Conservation (phyloP, 1,140 invertebrate genomes). For the Asobara japonica region DNA sequence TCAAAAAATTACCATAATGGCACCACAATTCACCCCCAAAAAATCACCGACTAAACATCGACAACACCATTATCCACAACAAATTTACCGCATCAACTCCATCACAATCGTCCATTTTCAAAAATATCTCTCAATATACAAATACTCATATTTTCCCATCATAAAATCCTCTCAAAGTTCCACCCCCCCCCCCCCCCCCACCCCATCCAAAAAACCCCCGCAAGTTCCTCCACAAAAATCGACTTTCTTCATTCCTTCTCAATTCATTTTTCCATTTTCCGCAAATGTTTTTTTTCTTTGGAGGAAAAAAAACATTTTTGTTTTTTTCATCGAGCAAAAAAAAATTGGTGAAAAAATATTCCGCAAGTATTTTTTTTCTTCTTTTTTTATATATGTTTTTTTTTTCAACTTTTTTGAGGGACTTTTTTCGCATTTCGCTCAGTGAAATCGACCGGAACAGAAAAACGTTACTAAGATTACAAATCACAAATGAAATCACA, state of each 20-base stretch:
- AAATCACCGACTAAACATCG: not conserved
- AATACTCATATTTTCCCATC: not conserved
- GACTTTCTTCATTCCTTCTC: constrained; percentile 25
- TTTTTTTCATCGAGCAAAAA: constrained; percentile 38
- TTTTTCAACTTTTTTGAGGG: not conserved
- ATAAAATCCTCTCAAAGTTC: not conserved
- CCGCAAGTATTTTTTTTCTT: not conserved
- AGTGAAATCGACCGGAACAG: constrained; percentile 52
- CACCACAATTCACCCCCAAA: not conserved
- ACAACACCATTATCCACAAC: not conserved
- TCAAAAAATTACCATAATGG: not conserved
- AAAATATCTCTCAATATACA: constrained; percentile 14
- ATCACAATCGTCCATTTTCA: not conserved
- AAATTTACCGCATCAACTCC: not conserved
- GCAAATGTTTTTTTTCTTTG: constrained; percentile 38
- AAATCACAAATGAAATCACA: constrained; percentile 69
- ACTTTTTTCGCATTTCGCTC: constrained; percentile 8
- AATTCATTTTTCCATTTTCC: constrained; percentile 36
- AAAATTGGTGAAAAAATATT: constrained; percentile 1
- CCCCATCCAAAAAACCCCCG: not conserved
- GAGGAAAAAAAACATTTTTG: constrained; percentile 9
- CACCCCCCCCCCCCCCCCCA: too few relatives aligned
- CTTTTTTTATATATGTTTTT: not conserved
- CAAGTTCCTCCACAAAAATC: constrained; percentile 23
- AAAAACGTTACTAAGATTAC: constrained; percentile 64